These are phyloP conservation scores for Caenorhabditis macrosperma DNA, from an alignment of 2,888 invertebrate genomes.

Conservation along the genomic window DNA sequence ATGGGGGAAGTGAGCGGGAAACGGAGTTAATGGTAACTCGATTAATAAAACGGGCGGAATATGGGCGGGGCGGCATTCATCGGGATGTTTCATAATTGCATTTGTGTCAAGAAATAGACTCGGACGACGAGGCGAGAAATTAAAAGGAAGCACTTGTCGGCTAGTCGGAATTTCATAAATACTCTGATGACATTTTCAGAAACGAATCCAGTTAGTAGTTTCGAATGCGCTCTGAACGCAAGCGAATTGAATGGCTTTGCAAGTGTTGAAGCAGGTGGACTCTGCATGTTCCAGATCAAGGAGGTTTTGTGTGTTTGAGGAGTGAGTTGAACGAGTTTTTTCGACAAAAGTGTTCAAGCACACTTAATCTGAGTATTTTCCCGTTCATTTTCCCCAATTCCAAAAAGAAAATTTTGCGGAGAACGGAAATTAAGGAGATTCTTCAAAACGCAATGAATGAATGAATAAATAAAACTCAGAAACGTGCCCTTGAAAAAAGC, in stretches of 20 bases:
- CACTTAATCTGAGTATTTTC: too few relatives aligned
- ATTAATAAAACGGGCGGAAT: constrained; percentile 20
- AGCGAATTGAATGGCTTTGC: background rate
- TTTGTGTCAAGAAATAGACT: constrained; percentile 15
- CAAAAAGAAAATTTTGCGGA: too few relatives aligned
- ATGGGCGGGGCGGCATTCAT: constrained; percentile 5
- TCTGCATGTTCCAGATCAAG: constrained; percentile 1
- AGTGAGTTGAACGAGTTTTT: background rate
- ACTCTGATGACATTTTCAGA: constrained; percentile 37
- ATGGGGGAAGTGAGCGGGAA: constrained; percentile 15
- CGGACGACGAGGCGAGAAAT: constrained; percentile 23
- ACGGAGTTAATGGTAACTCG: constrained; percentile 33
- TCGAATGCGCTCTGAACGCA: background rate
- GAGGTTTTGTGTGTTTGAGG: background rate
- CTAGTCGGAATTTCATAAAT: constrained; percentile 10
- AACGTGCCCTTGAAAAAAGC: background rate
- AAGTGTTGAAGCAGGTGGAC: constrained; percentile 22
- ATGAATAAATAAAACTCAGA: too few relatives aligned
- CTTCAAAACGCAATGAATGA: background rate
- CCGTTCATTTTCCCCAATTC: too few relatives aligned
- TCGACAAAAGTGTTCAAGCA: background rate
- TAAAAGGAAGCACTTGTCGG: constrained; percentile 35
- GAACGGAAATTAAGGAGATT: background rate
- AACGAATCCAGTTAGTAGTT: background rate
- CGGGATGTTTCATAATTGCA: constrained; percentile 46